Percentiles rank a stretch among this genome's conserved stretches.
These are phyloP conservation scores for Thecophora atra DNA, from an alignment of 2,888 invertebrate species.

Conservation along the genomic window DNA sequence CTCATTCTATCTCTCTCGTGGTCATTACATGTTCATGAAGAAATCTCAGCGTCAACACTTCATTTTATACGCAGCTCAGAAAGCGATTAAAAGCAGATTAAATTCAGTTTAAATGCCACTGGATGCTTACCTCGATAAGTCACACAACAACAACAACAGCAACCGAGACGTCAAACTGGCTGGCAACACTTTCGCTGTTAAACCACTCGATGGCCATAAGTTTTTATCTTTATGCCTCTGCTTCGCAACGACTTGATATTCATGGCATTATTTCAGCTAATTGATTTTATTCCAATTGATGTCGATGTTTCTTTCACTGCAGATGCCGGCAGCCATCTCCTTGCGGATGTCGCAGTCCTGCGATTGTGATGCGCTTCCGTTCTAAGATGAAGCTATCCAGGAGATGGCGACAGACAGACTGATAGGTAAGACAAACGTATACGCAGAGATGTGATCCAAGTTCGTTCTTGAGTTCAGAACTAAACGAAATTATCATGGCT, in stretches of 20 bases:
- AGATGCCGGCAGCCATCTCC: conserved; percentile 11
- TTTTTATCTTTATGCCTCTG: not conserved
- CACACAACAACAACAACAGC: not conserved
- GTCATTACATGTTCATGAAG: no score
- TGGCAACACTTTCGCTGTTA: not conserved
- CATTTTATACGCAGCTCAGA: not conserved
- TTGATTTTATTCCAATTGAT: conserved; percentile 32
- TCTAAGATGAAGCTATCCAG: not conserved
- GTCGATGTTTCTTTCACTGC: conserved; percentile 19
- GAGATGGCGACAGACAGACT: not conserved
- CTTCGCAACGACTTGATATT: conserved; percentile 29
- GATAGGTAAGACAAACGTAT: not conserved
- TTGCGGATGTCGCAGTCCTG: conserved; percentile 1
- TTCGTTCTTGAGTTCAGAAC: not conserved
- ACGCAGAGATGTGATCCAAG: not conserved
- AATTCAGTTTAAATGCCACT: not conserved
- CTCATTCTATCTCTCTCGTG: no score
- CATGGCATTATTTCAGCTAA: conserved; percentile 35
- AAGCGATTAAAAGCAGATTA: not conserved
- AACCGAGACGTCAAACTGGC: not conserved
- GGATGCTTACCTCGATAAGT: not conserved
- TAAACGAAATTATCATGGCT: no score
- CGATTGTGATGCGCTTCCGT: conserved; percentile 28
- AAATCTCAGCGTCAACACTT: not conserved
- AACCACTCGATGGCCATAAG: not conserved